A percentile compares a stretch with the other conserved stretches of the same genome.
phyloP scores from a whole-genome alignment of 2,113 vertebrate genomes.

The Turdus rufiventris region DNA sequence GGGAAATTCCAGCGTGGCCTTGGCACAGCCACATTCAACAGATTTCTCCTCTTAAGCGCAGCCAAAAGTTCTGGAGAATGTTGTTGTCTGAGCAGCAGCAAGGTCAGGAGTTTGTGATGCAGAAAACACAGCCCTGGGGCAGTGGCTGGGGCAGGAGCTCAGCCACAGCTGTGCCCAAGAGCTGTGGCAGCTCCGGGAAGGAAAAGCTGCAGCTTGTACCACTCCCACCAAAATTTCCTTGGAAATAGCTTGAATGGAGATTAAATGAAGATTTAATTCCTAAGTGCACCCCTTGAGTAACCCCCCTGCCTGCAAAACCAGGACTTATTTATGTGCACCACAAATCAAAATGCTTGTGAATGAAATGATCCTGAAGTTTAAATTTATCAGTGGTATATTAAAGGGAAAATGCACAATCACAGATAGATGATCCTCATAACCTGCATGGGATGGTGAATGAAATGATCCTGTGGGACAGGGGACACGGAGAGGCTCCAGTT shows the following conservation, averaged over 20 bases:
- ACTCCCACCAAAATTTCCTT: not conserved
- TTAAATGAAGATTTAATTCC: not conserved
- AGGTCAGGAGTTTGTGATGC: not conserved
- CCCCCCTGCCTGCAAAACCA: not conserved
- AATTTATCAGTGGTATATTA: fast-evolving
- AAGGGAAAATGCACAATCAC: fast-evolving
- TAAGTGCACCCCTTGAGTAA: not conserved
- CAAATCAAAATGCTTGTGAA: fast-evolving
- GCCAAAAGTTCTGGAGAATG: not conserved
- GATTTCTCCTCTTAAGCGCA: not conserved
- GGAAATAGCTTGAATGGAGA: not conserved
- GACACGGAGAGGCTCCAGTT: not conserved
- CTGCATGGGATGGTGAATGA: not conserved
- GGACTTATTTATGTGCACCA: not conserved
- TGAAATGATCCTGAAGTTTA: not conserved
- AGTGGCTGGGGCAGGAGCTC: not conserved
- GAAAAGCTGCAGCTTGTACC: not conserved
- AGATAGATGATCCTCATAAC: not conserved
- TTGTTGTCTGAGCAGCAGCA: not conserved
- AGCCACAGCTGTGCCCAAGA: not conserved
- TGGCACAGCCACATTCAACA: not conserved
- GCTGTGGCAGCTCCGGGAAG: fast-evolving
- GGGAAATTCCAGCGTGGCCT: not conserved
- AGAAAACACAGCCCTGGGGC: not conserved
- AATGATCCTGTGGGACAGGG: not conserved